phyloP scores from a whole-genome alignment of 2,113 vertebrate species.

The Brachypteracias leptosomus region DNA sequence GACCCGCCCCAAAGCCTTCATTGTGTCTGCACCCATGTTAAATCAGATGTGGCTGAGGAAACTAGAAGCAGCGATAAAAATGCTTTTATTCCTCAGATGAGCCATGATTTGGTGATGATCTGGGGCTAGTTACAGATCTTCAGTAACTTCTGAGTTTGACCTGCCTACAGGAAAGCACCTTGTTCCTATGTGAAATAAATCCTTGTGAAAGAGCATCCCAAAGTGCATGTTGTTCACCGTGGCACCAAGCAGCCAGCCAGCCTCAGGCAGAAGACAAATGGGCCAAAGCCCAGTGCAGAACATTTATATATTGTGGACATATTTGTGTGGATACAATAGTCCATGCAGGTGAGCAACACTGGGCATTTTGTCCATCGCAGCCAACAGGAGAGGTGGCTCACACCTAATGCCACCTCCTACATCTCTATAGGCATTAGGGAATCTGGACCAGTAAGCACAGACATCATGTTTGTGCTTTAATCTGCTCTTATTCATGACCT shows the following conservation, averaged over 20 bases:
- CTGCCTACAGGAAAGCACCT: not conserved
- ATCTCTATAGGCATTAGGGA: not conserved
- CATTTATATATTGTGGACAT: not conserved
- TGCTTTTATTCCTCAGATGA: not conserved
- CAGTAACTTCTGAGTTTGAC: fast-evolving
- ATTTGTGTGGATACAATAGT: not conserved
- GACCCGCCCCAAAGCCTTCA: not conserved
- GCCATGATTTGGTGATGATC: not conserved
- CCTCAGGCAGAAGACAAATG: not conserved
- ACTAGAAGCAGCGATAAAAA: not conserved
- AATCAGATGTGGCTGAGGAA: not conserved
- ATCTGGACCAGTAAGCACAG: not conserved
- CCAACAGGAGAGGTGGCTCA: not conserved
- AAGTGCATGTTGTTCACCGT: fast-evolving
- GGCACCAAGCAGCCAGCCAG: not conserved
- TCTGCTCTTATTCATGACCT: not conserved
- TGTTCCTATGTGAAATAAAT: not conserved
- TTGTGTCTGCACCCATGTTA: not conserved
- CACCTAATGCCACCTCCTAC: not conserved
- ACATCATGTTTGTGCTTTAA: not conserved
- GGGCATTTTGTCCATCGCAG: not conserved
- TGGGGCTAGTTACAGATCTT: not conserved
- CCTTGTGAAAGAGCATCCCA: not conserved
- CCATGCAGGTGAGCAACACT: not conserved
- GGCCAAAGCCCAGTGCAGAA: not conserved